These are phyloP conservation scores for Aleiodes leptofemur DNA, from an alignment of 2,888 invertebrate species.

Conservation along the genomic window DNA sequence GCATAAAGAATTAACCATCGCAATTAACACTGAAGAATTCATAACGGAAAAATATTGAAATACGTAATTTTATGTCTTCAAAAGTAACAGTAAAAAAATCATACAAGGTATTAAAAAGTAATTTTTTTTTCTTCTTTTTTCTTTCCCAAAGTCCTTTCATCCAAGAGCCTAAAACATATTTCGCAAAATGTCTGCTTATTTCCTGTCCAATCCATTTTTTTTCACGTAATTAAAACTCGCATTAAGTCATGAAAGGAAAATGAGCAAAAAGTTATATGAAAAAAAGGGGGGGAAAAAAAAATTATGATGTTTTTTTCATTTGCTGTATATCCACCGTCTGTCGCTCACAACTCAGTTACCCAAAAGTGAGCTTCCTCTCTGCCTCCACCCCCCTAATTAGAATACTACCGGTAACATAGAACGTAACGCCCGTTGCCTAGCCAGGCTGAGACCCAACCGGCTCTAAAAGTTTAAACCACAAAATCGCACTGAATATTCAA, in stretches of 20 bases:
- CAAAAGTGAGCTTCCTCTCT: slow-evolving; percentile 54
- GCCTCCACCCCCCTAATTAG: slow-evolving; percentile 62
- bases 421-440: slow-evolving; percentile 39
- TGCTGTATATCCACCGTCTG: slow-evolving; percentile 22
- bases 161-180: too few species aligned
- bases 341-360: slow-evolving; percentile 29
- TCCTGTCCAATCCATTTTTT: too few species aligned
- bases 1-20: too few species aligned
- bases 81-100: too few species aligned
- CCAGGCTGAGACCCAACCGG: slow-evolving; percentile 45
- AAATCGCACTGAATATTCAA: slow-evolving; percentile 75
- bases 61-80: too few species aligned
- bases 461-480: slow-evolving; percentile 69
- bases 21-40: too few species aligned
- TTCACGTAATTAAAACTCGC: slow-evolving; percentile 7
- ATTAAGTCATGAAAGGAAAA: background rate
- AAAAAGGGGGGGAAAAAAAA: background rate
- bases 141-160: too few species aligned
- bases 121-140: too few species aligned
- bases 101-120: too few species aligned
- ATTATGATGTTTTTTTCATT: slow-evolving; percentile 6
- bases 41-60: too few species aligned
- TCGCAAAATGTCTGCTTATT: too few species aligned
- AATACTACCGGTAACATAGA: slow-evolving; percentile 58
- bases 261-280: slow-evolving; percentile 1